Evolutionary conservation across 2,113 vertebrate species (phyloP).

Genomic region (Malaclemys terrapin): DNA sequence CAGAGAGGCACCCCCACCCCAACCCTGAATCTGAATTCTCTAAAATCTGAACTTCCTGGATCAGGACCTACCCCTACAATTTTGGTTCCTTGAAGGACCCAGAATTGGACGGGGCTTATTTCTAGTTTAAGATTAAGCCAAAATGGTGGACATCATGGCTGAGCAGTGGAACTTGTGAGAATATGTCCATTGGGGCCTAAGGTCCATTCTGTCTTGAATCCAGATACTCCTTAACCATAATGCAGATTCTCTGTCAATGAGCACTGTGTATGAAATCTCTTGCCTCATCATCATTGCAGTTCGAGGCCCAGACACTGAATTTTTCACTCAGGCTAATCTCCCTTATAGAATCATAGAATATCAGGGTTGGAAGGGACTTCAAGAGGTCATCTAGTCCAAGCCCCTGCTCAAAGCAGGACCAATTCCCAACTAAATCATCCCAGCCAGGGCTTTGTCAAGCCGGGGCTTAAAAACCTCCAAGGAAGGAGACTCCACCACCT

Average conservation of each 20-base stretch:
- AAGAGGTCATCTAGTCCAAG: no score
- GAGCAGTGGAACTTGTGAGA: not conserved
- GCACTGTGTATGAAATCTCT: not conserved
- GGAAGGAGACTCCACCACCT: no score
- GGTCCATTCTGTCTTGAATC: not conserved
- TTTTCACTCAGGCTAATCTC: not conserved
- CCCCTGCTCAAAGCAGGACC: no score
- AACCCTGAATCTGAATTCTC: no score
- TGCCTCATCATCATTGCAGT: not conserved
- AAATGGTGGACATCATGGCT: not conserved
- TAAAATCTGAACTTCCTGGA: no score
- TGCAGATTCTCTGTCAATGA: not conserved
- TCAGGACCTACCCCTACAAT: not conserved
- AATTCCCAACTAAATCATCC: no score
- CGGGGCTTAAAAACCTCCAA: no score
- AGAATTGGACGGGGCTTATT: not conserved
- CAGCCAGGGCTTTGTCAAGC: no score
- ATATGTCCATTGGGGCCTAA: not conserved
- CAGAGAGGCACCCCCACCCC: not conserved
- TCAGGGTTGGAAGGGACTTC: no score
- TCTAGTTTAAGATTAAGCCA: not conserved
- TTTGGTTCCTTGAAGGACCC: not conserved
- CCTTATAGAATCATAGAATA: not conserved
- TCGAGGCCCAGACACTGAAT: not conserved
- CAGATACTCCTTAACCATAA: not conserved